A percentile compares a stretch with the other conserved stretches of the same genome.
phyloP scores from a whole-genome alignment of 2,888 invertebrate species.

The Troglohyphantes excavatus region DNA sequence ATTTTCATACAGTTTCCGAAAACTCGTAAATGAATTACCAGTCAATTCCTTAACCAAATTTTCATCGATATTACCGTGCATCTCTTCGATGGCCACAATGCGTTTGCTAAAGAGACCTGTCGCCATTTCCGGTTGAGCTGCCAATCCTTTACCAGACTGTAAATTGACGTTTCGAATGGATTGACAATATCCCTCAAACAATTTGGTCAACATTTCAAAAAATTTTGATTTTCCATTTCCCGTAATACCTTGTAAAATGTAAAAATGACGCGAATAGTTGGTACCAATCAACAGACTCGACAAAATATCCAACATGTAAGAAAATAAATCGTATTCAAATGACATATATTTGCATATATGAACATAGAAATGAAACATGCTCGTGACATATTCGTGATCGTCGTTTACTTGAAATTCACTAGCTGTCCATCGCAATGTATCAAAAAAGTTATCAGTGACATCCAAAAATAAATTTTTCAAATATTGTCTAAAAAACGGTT shows the following conservation, averaged over 20 bases:
- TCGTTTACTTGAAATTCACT: not conserved
- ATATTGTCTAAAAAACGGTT: conserved; percentile 24
- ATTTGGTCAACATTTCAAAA: conserved; percentile 31
- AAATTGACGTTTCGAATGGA: conserved; percentile 29
- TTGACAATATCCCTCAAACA: conserved; percentile 31
- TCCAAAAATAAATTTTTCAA: conserved; percentile 31
- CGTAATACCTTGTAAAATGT: conserved; percentile 51
- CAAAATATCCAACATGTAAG: conserved; percentile 44
- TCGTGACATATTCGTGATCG: not conserved
- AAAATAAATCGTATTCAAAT: conserved; percentile 46
- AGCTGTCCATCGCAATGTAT: not conserved
- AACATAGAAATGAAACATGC: conserved; percentile 54
- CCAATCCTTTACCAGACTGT: not conserved
- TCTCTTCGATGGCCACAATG: conserved; percentile 27
- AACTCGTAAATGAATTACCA: conserved; percentile 41
- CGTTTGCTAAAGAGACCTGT: conserved; percentile 30
- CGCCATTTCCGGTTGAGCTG: conserved; percentile 23
- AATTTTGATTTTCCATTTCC: conserved; percentile 51
- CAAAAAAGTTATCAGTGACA: conserved; percentile 16
- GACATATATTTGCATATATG: conserved; percentile 50
- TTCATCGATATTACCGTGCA: conserved; percentile 44
- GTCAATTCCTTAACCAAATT: conserved; percentile 44
- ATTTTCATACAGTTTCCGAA: conserved; percentile 43
- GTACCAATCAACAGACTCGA: conserved; percentile 42
- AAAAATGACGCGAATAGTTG: conserved; percentile 53